phyloP scores from a whole-genome alignment of 2,888 invertebrate species.

The Mythimna vitellina region DNA sequence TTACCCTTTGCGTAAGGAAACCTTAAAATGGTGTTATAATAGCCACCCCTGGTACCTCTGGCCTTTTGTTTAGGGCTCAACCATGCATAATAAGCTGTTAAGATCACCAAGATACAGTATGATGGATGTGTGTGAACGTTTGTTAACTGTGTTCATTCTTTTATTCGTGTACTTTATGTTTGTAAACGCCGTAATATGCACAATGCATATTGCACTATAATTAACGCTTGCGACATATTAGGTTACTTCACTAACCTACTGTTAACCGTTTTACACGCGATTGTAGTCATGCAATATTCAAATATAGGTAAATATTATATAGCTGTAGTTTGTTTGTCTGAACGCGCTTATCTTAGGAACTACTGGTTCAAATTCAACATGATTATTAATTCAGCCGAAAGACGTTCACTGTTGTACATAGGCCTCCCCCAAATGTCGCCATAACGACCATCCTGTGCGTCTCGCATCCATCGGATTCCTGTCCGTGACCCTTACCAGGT shows the following conservation, averaged over 20 bases:
- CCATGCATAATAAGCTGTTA: conserved; percentile 16
- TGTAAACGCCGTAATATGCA: conserved; percentile 48
- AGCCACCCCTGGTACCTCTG: neutral
- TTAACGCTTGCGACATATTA: conserved; percentile 46
- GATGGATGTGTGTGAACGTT: conserved; percentile 46
- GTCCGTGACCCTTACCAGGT: too few species aligned
- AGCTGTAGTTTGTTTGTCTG: too few species aligned
- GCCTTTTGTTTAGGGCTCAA: neutral
- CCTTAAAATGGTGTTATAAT: too few species aligned
- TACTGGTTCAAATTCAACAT: too few species aligned
- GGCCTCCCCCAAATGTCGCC: too few species aligned
- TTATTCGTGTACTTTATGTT: conserved; percentile 38
- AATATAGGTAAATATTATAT: conserved; percentile 6
- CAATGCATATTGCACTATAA: conserved; percentile 53
- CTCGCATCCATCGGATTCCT: too few species aligned
- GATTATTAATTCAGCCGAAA: too few species aligned
- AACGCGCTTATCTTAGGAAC: too few species aligned
- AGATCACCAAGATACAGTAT: conserved; percentile 13
- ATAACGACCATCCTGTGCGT: too few species aligned
- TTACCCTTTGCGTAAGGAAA: too few species aligned
- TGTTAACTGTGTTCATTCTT: conserved; percentile 35
- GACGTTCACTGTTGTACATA: too few species aligned
- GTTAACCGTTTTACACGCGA: conserved; percentile 50
- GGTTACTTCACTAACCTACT: conserved; percentile 58
- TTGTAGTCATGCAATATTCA: conserved; percentile 38